Evolutionary conservation across 1,140 invertebrate species (phyloP).

Genomic region (Aphidius ervi): DNA sequence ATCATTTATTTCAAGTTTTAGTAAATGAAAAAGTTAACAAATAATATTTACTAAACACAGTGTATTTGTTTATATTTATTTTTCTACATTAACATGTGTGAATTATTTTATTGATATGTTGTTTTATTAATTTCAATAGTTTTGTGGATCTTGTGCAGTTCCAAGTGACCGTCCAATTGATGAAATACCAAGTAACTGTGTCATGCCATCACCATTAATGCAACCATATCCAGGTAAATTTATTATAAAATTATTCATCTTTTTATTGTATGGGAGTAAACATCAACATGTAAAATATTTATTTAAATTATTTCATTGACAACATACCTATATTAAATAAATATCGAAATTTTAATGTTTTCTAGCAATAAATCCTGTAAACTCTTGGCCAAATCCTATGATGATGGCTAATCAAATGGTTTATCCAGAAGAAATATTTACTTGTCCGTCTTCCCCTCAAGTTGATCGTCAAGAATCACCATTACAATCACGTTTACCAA

Average conservation of each 20-base stretch:
- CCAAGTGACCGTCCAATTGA: conserved; percentile 41
- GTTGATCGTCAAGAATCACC: conserved; percentile 53
- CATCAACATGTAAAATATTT: too few species aligned
- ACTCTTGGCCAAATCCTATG: conserved; percentile 44
- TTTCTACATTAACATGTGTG: too few species aligned
- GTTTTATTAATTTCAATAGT: too few species aligned
- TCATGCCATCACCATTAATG: conserved; percentile 44
- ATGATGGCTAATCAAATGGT: conserved; percentile 48
- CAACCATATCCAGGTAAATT: conserved; percentile 21
- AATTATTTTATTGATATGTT: too few species aligned
- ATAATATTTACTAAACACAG: too few species aligned
- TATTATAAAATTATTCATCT: too few species aligned
- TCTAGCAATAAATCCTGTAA: conserved; percentile 46
- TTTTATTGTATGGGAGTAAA: too few species aligned
- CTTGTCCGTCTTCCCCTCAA: conserved; percentile 49
- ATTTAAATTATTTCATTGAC: too few species aligned
- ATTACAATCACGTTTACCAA: conserved; percentile 50
- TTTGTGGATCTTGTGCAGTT: conserved; percentile 38
- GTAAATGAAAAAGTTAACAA: too few species aligned
- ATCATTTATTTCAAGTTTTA: too few species aligned
- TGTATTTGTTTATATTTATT: too few species aligned
- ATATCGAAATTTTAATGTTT: conserved; percentile 9
- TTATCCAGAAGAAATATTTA: conserved; percentile 43
- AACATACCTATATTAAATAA: too few species aligned
- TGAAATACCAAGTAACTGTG: conserved; percentile 41